A percentile compares a stretch with the other conserved stretches of the same genome.
These are phyloP conservation scores for Trematomus bernacchii DNA, from an alignment of 2,797 vertebrate species.

Conservation along the genomic window DNA sequence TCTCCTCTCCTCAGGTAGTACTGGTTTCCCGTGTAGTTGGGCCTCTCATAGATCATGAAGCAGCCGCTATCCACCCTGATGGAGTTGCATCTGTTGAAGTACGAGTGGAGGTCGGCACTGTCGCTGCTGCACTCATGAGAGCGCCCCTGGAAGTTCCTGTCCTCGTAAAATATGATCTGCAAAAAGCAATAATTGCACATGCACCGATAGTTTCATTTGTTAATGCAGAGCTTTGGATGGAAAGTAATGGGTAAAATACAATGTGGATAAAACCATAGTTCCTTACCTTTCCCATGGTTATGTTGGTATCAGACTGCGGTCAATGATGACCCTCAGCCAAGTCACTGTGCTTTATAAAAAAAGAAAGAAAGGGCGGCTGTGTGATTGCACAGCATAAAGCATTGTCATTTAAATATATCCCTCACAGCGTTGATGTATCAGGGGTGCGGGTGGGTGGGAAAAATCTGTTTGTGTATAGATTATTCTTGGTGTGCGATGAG, in stretches of 20 bases:
- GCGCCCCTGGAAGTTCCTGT: conserved; percentile 84
- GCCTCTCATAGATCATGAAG: conserved; percentile 84
- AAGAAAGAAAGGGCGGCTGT: conserved; percentile 65
- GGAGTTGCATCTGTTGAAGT: conserved; percentile 85
- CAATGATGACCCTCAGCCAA: conserved; percentile 62
- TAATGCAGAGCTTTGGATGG: neutral
- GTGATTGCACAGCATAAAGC: conserved; percentile 83
- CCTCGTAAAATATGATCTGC: conserved; percentile 85
- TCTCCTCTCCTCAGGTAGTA: conserved; percentile 83
- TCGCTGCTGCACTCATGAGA: conserved; percentile 83
- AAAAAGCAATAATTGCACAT: neutral
- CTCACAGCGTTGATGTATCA: conserved; percentile 70
- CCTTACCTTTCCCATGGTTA: conserved; percentile 84
- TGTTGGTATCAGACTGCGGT: conserved; percentile 57
- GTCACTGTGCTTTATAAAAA: conserved; percentile 79
- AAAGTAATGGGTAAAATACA: neutral
- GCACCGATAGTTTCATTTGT: neutral
- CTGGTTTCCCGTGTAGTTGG: conserved; percentile 85
- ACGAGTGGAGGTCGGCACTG: conserved; percentile 83
- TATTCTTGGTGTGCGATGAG: conserved; percentile 57
- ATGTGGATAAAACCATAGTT: conserved; percentile 13
- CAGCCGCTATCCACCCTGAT: conserved; percentile 85
- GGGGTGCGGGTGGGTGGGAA: conserved; percentile 23
- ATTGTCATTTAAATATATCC: conserved; percentile 86
- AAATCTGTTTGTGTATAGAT: conserved; percentile 72